Evolutionary conservation across 2,888 invertebrate species (phyloP).

Genomic region (Himalopsyche kuldschensis): DNA sequence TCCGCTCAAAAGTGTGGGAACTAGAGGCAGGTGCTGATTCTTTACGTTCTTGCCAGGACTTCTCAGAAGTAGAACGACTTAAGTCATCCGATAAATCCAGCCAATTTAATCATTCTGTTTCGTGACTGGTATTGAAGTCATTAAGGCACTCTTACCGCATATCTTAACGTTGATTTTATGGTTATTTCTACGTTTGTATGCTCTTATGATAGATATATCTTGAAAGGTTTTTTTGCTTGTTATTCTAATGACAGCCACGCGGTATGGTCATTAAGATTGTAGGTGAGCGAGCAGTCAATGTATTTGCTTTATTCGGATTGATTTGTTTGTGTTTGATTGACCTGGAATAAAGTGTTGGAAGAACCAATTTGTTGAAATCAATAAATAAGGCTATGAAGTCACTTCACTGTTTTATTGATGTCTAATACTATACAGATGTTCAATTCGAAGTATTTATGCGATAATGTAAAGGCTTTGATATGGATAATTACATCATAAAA

Average conservation of each 20-base stretch:
- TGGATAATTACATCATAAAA: too few relatives aligned
- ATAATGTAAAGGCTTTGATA: too few relatives aligned
- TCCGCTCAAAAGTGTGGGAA: conserved; percentile 41
- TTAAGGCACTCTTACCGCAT: conserved; percentile 37
- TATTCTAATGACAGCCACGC: neutral
- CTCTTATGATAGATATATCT: conserved; percentile 15
- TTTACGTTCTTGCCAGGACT: neutral
- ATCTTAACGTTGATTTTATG: conserved; percentile 38
- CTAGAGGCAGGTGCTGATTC: conserved; percentile 38
- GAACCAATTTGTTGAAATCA: too few relatives aligned
- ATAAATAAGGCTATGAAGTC: too few relatives aligned
- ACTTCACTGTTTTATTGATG: too few relatives aligned
- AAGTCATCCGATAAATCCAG: neutral
- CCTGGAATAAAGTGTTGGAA: neutral
- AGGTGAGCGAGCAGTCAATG: neutral
- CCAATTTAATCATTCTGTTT: neutral
- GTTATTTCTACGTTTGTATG: conserved; percentile 35
- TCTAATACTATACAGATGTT: too few relatives aligned
- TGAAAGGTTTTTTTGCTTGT: neutral
- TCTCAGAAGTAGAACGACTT: conserved; percentile 1
- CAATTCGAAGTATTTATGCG: too few relatives aligned
- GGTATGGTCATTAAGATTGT: conserved; percentile 3
- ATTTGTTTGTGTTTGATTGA: neutral
- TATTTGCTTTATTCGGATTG: conserved; percentile 1
- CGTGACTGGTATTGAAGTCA: conserved; percentile 8